Evolutionary conservation across 2,113 vertebrate genomes (phyloP), one percentile per base, ranked within the genome.

Genomic region (Bombycilla garrulus): DNA sequence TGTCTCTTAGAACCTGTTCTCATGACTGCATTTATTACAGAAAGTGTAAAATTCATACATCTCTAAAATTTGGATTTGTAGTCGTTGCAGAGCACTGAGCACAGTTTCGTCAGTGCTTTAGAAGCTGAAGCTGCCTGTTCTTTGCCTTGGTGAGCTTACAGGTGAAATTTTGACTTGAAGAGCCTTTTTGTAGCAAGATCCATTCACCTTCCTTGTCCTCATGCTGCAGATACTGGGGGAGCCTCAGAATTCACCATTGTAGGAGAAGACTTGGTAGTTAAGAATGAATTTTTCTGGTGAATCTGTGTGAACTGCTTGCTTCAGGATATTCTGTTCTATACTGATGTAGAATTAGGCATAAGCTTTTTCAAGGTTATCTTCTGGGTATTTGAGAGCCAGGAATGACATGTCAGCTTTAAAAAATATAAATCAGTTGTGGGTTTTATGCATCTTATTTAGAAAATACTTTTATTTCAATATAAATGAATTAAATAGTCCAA

Each of bases 121-220:
- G 45, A 76, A 25, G 45, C 76, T 80, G 67, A 65, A 87, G 31
- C 56, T 57, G 18, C 42, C 6, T 35, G 5, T 35, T 71, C 19
- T 79, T 85, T 66, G 54, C 33, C 19, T 70, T 80, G 24, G 17
- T 3, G 19, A 77, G 24, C 12, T 80, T 82, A n/a, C 6, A 31
- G 44, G 31, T 85, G 33, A 44, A 31, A 28, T 73, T 85, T 47
- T 79, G 73, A 2, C 40, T 73, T 85, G 66, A 24, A 62, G 48
- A 51, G 22, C 10, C 22, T 65, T 73, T 9, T 5, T 64, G 10
- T 21, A 8, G 58, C 4, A 16, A 42, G 29, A 33, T 65, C 18
- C 9, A 11, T 72, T 79, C 0, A 0, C 4, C 33, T 85, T 93
- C 9, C 29, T 7, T 74, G 0, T 67, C 31, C 14, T 69, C 1